Base-by-base conservation (phyloP, 2,888 invertebrate genomes). In the Chouioia cunea region DNA sequence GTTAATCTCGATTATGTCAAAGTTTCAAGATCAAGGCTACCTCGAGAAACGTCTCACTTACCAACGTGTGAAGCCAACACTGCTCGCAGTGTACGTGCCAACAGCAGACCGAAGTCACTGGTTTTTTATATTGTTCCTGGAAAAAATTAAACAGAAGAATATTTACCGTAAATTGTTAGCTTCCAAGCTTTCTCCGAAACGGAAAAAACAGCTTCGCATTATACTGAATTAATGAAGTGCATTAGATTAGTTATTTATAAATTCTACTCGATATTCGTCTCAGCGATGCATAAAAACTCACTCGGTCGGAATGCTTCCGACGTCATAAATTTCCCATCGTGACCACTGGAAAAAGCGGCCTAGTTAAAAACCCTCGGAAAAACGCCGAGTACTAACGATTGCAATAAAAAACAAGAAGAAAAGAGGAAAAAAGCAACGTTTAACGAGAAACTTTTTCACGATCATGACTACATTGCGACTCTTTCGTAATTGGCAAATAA, bases 11-110 rank as follows among this genome's bases (percentile, higher is more conserved):
- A n/a, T n/a, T n/a, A n/a, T n/a, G 36, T 10, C 6, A 6, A 36
- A 3, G 4, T 10, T 36, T 36, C 6, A 36, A 8, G 6, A 27
- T 2, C 6, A 27, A 36, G 6, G 6, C 12, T 10, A 12, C 27
- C 27, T 4, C 2, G 27, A 27, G 27, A 27, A 36, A 36, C 6
- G 10, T 36, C 6, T 10, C 67, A 86, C 88, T 86, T 82, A 90
- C 90, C 88, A 91, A 81, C 54, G 92, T 91, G 81, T 90, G 90
- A 27, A 92, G 86, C 93, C 93, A 93, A 82, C 93, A 93, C 76
- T 91, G 89, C 87, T 97, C 96, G 81, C 97, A 97, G 85, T 97
- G 95, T 0, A 97, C 97, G 85, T 97, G 97, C 97, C 97, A 97
- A 85, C 97, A 97, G 81, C 95, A 95, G 72, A 97, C 93, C 0